Evolutionary conservation across 2,888 invertebrate genomes (phyloP).

Genomic region (Theretra japonica): DNA sequence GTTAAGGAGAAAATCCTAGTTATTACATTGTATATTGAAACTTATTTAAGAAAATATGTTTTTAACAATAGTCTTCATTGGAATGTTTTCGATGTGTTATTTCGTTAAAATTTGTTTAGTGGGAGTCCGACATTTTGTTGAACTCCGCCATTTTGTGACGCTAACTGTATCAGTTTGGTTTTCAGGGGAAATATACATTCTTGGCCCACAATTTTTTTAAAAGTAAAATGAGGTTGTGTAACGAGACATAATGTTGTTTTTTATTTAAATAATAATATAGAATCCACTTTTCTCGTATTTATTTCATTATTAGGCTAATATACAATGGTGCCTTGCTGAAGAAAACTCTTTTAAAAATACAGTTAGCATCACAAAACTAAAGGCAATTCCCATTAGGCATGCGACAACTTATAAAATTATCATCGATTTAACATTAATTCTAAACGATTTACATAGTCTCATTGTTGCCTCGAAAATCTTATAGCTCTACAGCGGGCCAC

Average conservation of each 20-base stretch:
- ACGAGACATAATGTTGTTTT: not conserved
- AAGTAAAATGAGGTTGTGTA: not conserved
- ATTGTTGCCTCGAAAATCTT: slow-evolving; percentile 41
- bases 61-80: slow-evolving; percentile 44
- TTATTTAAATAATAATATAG: not conserved
- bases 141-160: slow-evolving; percentile 28
- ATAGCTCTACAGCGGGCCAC: slow-evolving; percentile 47
- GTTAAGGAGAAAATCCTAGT: slow-evolving; percentile 20
- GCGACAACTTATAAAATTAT: slow-evolving; percentile 28
- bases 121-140: slow-evolving; percentile 22
- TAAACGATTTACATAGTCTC: slow-evolving; percentile 50
- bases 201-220: not conserved
- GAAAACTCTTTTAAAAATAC: not conserved
- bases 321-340: too few species aligned
- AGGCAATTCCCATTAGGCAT: slow-evolving; percentile 20
- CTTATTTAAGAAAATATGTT: slow-evolving; percentile 27
- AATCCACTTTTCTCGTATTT: not conserved
- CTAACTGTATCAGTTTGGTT: not conserved
- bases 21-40: slow-evolving; percentile 29
- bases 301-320: not conserved
- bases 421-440: slow-evolving; percentile 23
- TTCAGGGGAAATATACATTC: not conserved
- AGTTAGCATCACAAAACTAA: slow-evolving; percentile 26
- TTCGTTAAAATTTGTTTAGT: slow-evolving; percentile 43
- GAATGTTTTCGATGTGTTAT: slow-evolving; percentile 67